Conservation (phyloP, 2,888 invertebrate species). For the Leucophenga montana region DNA sequence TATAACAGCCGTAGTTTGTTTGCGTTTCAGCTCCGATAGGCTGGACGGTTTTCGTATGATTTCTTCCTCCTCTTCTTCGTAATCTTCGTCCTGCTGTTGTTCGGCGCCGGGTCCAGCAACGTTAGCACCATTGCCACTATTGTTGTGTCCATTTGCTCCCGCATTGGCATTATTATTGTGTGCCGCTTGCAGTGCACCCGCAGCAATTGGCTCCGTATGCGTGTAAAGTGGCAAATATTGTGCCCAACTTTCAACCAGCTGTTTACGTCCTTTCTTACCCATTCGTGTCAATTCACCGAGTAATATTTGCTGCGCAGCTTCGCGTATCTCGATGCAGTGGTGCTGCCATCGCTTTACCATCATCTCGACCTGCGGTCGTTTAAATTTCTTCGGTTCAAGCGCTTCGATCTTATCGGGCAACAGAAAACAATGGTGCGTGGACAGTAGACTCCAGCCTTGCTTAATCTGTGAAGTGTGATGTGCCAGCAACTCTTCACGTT, state of each 20-base stretch:
- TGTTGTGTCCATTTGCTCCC: constrained; percentile 58
- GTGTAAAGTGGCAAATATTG: constrained; percentile 93
- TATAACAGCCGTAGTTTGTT: constrained; percentile 98
- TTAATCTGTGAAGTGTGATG: constrained; percentile 94
- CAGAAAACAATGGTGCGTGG: constrained; percentile 95
- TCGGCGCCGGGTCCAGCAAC: constrained; percentile 43
- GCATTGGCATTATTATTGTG: not conserved
- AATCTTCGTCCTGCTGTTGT: constrained; percentile 79
- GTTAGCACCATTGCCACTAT: constrained; percentile 24
- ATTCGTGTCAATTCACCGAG: constrained; percentile 90
- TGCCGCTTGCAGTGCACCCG: constrained; percentile 74
- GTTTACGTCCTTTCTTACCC: constrained; percentile 87
- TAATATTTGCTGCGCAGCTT: constrained; percentile 96
- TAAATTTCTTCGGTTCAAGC: constrained; percentile 78
- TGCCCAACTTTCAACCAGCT: constrained; percentile 95
- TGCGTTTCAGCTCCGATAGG: constrained; percentile 88
- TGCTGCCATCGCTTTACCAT: constrained; percentile 99
- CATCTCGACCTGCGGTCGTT: constrained; percentile 97
- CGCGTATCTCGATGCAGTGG: constrained; percentile 96
- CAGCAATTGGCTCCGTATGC: constrained; percentile 84
- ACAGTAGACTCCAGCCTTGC: constrained; percentile 97
- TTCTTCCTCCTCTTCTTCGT: constrained; percentile 87
- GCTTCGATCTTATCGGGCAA: constrained; percentile 92
- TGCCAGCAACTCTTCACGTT: constrained; percentile 86
- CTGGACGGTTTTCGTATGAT: constrained; percentile 89